These are phyloP conservation scores for Nyleta sp. DNA, from an alignment of 2,888 invertebrate genomes.

Conservation along the genomic window DNA sequence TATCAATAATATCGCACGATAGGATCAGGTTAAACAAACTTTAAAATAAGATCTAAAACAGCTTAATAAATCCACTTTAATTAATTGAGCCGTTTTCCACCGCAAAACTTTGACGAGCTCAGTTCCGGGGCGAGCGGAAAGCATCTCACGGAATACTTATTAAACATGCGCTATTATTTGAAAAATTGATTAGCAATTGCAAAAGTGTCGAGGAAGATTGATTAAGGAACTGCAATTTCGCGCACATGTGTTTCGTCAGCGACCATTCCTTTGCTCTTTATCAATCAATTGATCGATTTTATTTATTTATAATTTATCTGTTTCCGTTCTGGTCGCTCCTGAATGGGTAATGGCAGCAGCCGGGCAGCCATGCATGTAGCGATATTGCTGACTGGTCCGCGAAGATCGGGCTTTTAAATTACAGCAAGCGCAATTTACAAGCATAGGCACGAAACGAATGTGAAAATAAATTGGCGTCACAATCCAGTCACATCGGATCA, in stretches of 20 bases:
- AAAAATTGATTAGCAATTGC: constrained; percentile 35
- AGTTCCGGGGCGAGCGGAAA: too few relatives aligned
- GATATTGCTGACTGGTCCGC: constrained; percentile 74
- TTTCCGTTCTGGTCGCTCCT: constrained; percentile 14
- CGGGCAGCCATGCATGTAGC: constrained; percentile 39
- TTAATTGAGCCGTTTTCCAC: too few relatives aligned
- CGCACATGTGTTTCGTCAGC: constrained; percentile 30
- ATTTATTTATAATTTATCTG: constrained; percentile 49
- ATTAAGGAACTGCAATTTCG: constrained; percentile 21
- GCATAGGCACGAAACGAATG: constrained; percentile 75
- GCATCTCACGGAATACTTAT: too few relatives aligned
- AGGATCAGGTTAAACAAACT: too few relatives aligned
- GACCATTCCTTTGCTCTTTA: constrained; percentile 42
- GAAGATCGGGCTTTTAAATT: constrained; percentile 72
- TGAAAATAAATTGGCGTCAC: constrained; percentile 78
- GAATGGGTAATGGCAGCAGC: constrained; percentile 18
- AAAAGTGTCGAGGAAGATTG: constrained; percentile 39
- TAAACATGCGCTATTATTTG: too few relatives aligned
- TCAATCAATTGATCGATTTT: constrained; percentile 36
- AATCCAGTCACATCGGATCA: constrained; percentile 67
- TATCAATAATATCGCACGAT: too few relatives aligned
- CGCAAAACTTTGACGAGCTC: too few relatives aligned
- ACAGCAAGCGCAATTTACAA: constrained; percentile 76
- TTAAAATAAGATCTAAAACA: too few relatives aligned
- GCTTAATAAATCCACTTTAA: too few relatives aligned